Base-by-base conservation (phyloP, 2,888 invertebrate species). In the Chrysodeixis includens region DNA sequence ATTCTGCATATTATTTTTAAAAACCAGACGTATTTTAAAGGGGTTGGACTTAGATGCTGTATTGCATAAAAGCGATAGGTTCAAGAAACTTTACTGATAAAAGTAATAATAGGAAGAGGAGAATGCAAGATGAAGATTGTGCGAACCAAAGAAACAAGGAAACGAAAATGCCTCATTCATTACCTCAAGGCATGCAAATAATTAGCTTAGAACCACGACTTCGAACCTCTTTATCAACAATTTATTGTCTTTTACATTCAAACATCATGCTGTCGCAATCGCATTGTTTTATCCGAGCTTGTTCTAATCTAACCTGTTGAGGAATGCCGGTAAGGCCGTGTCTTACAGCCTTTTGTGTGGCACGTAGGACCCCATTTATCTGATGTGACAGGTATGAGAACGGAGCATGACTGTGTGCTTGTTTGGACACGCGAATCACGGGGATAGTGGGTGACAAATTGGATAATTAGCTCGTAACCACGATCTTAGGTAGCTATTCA, bases 361-460 rank as follows among this genome's bases (percentile, higher is more conserved):
- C 82, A 84, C 86, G 85, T 84, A 89, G 88, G 83, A 86, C 83
- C 85, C 86, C 87, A 90, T 90, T 91, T 88, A 90, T 91, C 85
- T 86, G 82, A 83, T 81, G 86, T 88, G 90, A 89, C 90, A 89
- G 87, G 82, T 84, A 83, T 88, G 89, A 85, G 90, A 89, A 89
- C 86, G 81, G 63, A 62, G 66, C 69, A 69, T 75, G 68, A 65
- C 70, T 71, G 44, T 61, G 32, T 62, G 63, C 78, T 82, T 81
- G 83, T 83, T 85, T 84, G 67, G 71, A 76, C 68, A 75, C 70
- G 67, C 74, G 72, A 74, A 77, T 72, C 72, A 71, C 60, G 78
- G 69, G 81, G 82, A 76, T 69, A 72, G 79, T 81, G 83, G 85
- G 86, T 90, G 91, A 92, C 90, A 90, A 91, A 92, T 92, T 89